Base-by-base conservation (phyloP, 2,797 vertebrate species). In the Notamacropus eugenii region DNA sequence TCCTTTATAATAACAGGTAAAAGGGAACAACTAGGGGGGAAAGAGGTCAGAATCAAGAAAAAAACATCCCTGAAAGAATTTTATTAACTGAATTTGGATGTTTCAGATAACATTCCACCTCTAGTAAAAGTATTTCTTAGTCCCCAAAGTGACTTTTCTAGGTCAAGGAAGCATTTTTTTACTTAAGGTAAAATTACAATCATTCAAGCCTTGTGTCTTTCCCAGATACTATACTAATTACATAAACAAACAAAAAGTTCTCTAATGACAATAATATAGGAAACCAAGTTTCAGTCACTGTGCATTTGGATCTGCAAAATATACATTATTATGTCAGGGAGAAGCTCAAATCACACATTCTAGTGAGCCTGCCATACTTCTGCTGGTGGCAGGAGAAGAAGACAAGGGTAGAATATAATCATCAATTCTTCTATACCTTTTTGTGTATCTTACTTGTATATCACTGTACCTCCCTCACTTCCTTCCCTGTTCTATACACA, bases 21-120 rank as follows among this genome's bases (percentile, higher is more conserved):
- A 82, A 95, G 40, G 1, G 92, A 94, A 96, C 92, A 95, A 92
- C 52, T 91, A 94, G 94, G 46, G 58, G 58, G 14, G 5, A 14
- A 82, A 16, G 22, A 46, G 74, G 13, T 16, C n/a, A 82, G 8
- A 82, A 46, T 52, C 2, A 54, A 90, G 31, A 87, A 92, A 96
- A 54, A 90, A 91, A 9, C 92, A 59, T 93, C 16, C 54, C 46
- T 92, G 67, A 92, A 91, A 95, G 90, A 91, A 94, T 22, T 95
- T 93, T 92, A 55, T 55, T 87, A 94, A 96, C 92, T 92, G 96
- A 94, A 91, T 91, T 54, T 28, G 96, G 96, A 95, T 62, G 34
- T 40, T 91, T 97, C 62, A 40, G 93, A 95, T 95, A 94, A 56
- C 6, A 4, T 92, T 92, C 91, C 29, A 96, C 62, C 29, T 96